phyloP scores from a whole-genome alignment of 2,797 vertebrate genomes.

The Gallinago nigripennis region DNA sequence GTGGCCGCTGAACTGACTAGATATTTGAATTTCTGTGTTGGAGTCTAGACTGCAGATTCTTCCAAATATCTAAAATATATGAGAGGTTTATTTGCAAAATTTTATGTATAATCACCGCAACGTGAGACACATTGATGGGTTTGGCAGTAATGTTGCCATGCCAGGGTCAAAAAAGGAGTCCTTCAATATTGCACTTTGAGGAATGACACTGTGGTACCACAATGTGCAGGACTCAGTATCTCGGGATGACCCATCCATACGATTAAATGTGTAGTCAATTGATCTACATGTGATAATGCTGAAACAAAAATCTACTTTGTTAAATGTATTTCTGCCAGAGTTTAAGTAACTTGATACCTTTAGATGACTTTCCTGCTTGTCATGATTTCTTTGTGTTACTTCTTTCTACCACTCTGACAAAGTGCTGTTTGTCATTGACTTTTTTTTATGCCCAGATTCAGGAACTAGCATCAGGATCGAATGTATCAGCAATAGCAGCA shows the following conservation, averaged over 20 bases:
- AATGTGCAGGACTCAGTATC: background rate
- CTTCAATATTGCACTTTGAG: background rate
- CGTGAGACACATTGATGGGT: background rate
- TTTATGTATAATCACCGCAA: background rate
- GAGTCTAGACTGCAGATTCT: background rate
- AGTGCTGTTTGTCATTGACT: background rate
- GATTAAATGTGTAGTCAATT: background rate
- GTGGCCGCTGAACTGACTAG: background rate
- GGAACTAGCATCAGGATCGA: background rate
- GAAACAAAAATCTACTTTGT: background rate
- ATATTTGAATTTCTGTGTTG: background rate
- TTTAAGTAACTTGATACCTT: background rate
- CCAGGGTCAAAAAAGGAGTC: background rate
- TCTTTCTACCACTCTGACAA: background rate
- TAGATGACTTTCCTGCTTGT: background rate
- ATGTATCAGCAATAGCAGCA: background rate
- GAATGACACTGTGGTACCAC: background rate
- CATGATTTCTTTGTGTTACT: background rate
- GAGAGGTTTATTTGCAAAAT: background rate
- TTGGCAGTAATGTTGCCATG: background rate
- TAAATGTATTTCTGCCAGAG: background rate
- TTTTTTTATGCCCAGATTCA: background rate
- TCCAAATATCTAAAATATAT: background rate
- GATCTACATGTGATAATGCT: background rate
- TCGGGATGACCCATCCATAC: background rate